These are phyloP conservation scores for Pollimyrus isidori DNA, from an alignment of 2,113 vertebrate species.

Conservation along the genomic window DNA sequence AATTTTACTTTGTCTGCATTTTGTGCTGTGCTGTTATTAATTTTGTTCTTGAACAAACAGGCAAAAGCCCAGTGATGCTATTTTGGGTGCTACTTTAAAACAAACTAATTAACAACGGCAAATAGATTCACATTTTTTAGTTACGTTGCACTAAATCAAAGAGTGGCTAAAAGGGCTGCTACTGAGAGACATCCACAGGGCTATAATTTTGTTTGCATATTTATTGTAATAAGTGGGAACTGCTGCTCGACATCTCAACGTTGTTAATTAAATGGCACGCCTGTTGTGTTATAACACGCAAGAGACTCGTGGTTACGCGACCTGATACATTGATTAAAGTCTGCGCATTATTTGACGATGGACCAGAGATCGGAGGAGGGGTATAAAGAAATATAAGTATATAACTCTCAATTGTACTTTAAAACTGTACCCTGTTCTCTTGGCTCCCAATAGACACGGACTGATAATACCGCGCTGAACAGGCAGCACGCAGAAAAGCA, in stretches of 20 bases:
- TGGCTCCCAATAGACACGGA: not conserved
- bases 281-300: constrained; percentile 8
- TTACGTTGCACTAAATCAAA: not conserved
- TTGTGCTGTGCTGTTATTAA: not conserved
- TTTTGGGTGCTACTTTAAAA: not conserved
- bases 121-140: not conserved
- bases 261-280: constrained; percentile 39
- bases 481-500: not conserved
- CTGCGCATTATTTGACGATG: not conserved
- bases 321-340: not conserved
- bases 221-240: constrained; percentile 31
- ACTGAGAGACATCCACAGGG: constrained; percentile 29
- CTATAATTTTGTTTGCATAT: constrained; percentile 37
- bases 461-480: not conserved
- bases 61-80: not conserved
- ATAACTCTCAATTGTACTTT: not conserved
- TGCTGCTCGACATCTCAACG: constrained; percentile 39
- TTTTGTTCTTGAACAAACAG: not conserved
- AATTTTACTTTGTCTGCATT: not conserved
- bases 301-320: not conserved
- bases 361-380: not conserved
- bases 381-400: not conserved
- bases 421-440: not conserved
- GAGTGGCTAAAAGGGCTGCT: not conserved
- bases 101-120: not conserved